Evolutionary conservation across 2,113 vertebrate genomes (phyloP).

Genomic region (Oryzias curvinotus): DNA sequence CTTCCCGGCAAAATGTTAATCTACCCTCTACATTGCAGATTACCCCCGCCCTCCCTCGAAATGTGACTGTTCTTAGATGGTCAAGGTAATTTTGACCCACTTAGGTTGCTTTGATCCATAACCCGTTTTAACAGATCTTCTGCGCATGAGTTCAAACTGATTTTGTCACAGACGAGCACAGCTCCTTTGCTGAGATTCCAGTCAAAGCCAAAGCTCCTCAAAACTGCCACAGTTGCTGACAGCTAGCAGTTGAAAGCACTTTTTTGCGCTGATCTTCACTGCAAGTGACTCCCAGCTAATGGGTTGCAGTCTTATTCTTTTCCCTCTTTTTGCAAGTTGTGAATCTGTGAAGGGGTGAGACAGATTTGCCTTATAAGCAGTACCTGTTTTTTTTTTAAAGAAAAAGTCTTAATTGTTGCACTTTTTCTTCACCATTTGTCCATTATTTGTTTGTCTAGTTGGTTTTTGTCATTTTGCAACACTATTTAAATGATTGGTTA

Average conservation of each 20-base stretch:
- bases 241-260: conserved; percentile 74
- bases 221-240: conserved; percentile 69
- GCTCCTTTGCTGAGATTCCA: conserved; percentile 60
- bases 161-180: conserved; percentile 69
- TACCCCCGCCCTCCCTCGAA: conserved; percentile 59
- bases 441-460: too few species aligned
- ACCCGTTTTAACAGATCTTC: conserved; percentile 70
- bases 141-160: conserved; percentile 65
- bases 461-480: too few species aligned
- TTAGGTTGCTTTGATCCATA: conserved; percentile 77
- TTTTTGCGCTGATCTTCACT: conserved; percentile 74
- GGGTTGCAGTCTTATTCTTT: conserved; percentile 52
- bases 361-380: conserved; percentile 31
- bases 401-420: too few species aligned
- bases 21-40: conserved; percentile 74
- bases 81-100: conserved; percentile 80
- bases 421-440: too few species aligned
- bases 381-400: conserved; percentile 28
- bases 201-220: conserved; percentile 61
- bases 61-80: conserved; percentile 74
- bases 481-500: too few species aligned
- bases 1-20: conserved; percentile 73
- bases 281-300: conserved; percentile 70
- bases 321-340: background rate
- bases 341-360: background rate